Evolutionary conservation across 2,888 invertebrate genomes (phyloP), one percentile per base, ranked within the genome.

Genomic region (Ophraella communa): DNA sequence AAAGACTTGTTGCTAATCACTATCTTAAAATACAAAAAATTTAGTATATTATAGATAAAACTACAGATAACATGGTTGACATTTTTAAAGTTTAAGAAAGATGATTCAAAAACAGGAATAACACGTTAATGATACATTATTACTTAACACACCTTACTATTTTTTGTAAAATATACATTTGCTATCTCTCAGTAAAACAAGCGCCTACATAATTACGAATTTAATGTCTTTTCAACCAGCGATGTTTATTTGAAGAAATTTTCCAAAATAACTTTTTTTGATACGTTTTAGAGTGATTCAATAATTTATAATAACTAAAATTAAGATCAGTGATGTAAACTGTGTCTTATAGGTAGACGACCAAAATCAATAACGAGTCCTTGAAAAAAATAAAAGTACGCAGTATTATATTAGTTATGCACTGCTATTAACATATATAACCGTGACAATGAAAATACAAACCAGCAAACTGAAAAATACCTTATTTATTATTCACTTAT

Each of bases 401-500:
- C 3, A 39, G 14, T 10, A 44, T 39, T 44, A 3, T 7, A 52
- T 27, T 23, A n/a, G 11, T 20, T 21, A 24, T 23, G 14, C 14
- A 49, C 5, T 52, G 20, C 27, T 52, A 60, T 11, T 21, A 18
- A 21, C 14, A 17, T 30, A 18, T 33, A 47, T 47, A 33, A 33
- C 42, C 23, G 35, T 54, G 20, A 20, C 54, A 35, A 35, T 51
- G 20, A 49, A 20, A 54, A 18, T 47, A n/a, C 5, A 47, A 30
- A 52, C 27, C 8, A 47, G 10, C 39, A 39, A 30, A 52, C 20
- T 30, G 14, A 24, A 27, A 60, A 60, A 60, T 60, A 52, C 60
- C 60, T 60, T 42, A 60, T n/a, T 52, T 60, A 60, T 52, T 59
- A 45, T 64, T 59, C 39, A 56, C 59, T 64, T 27, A 64, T 64